Percentiles rank a stretch among this genome's conserved stretches.
These are phyloP conservation scores for Aphis gossypii DNA, from an alignment of 1,140 invertebrate genomes.

Conservation along the genomic window DNA sequence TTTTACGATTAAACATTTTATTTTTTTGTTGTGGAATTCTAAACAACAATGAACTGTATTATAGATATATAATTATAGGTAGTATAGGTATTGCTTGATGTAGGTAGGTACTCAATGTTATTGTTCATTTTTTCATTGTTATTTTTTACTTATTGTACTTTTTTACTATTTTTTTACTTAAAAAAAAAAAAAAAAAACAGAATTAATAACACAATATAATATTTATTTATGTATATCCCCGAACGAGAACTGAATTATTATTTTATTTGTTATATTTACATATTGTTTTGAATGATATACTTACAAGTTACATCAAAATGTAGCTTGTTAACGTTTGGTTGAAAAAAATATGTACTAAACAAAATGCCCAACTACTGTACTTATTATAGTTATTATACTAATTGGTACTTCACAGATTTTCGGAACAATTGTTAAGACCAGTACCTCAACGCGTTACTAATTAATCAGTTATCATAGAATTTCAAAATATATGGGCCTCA, in stretches of 20 bases:
- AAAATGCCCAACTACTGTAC: background rate
- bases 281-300: background rate
- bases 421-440: background rate
- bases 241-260: background rate
- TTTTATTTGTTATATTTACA: background rate
- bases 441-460: too few species aligned
- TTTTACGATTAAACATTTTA: background rate
- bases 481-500: background rate
- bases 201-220: background rate
- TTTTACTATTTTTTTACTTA: background rate
- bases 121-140: background rate
- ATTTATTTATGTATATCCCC: background rate
- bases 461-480: background rate
- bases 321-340: conserved; percentile 9
- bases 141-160: background rate
- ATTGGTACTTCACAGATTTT: background rate
- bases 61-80: background rate
- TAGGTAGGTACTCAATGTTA: background rate
- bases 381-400: background rate
- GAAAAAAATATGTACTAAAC: background rate
- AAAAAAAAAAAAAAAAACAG: background rate
- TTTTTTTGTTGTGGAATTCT: background rate
- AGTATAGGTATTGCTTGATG: background rate
- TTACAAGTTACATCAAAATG: background rate
- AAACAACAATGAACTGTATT: background rate